A percentile compares a stretch with the other conserved stretches of the same genome.
Evolutionary conservation across 2,797 vertebrate species (phyloP).

Genomic region (Dromococcyx pavoninus): DNA sequence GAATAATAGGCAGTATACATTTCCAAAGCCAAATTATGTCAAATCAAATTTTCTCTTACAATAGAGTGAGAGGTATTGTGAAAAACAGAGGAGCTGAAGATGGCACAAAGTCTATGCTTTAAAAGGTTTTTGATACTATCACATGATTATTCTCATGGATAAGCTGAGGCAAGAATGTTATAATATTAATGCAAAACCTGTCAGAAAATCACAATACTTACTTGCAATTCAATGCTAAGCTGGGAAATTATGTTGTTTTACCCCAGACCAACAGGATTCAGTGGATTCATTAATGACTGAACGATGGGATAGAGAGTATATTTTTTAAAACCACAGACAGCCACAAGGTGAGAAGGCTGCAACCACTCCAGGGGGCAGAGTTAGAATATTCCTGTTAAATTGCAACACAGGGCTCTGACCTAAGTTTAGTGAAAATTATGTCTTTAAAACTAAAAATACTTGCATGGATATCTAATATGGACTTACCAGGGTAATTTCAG

Average conservation of each 20-base stretch:
- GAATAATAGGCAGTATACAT: neutral
- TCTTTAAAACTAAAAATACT: neutral
- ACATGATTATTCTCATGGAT: neutral
- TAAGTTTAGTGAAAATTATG: neutral
- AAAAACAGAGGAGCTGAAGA: neutral
- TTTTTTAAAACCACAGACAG: neutral
- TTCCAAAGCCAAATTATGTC: neutral
- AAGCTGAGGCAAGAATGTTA: neutral
- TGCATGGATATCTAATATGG: rapidly evolving
- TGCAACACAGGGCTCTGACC: neutral
- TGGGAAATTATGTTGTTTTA: neutral
- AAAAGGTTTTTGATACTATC: neutral
- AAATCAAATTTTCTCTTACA: neutral
- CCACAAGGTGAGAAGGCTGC: neutral
- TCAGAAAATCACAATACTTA: neutral
- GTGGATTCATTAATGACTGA: neutral
- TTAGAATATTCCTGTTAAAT: neutral
- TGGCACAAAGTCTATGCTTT: neutral
- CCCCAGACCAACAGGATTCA: neutral
- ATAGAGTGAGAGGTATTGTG: neutral
- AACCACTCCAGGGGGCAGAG: neutral
- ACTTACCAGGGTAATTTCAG: neutral
- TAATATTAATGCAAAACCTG: neutral
- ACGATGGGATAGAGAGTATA: neutral
- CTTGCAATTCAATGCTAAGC: neutral